phyloP scores from a whole-genome alignment of 2,113 vertebrate species.

The Neogobius melanostomus region DNA sequence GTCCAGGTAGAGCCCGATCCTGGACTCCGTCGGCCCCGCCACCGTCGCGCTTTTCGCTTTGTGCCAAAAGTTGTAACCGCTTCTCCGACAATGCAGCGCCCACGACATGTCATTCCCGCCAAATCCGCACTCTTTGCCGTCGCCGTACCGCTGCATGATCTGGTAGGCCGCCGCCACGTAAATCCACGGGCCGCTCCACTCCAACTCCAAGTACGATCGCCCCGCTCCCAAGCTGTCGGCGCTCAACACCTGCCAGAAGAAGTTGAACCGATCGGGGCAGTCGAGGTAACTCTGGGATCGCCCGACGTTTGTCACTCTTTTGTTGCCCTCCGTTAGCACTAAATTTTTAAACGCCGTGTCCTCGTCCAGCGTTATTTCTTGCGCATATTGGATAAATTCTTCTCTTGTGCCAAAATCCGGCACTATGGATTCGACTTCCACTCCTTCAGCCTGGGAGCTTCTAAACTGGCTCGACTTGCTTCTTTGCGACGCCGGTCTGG shows the following conservation, averaged over 20 bases:
- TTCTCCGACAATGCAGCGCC: not conserved
- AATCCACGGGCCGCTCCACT: constrained; percentile 1
- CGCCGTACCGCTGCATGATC: not conserved
- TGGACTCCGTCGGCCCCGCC: not conserved
- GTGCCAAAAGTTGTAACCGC: not conserved
- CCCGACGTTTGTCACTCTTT: not conserved
- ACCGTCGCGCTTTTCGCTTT: not conserved
- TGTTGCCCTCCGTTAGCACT: not conserved
- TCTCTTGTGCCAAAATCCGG: not conserved
- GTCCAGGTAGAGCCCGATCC: not conserved
- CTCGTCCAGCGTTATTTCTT: not conserved
- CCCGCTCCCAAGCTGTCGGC: not conserved
- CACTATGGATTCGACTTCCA: not conserved
- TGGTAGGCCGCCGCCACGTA: not conserved
- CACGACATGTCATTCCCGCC: not conserved
- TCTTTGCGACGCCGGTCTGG: not conserved
- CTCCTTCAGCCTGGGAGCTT: not conserved
- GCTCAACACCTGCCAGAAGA: constrained; percentile 1
- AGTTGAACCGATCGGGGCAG: not conserved
- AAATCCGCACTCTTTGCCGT: not conserved
- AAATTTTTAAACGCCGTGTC: not conserved
- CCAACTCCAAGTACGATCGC: not conserved
- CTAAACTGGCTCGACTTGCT: not conserved
- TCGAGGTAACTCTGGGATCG: not conserved
- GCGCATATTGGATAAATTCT: not conserved